Conservation (phyloP, 2,888 invertebrate species). For the Chouioia cunea region DNA sequence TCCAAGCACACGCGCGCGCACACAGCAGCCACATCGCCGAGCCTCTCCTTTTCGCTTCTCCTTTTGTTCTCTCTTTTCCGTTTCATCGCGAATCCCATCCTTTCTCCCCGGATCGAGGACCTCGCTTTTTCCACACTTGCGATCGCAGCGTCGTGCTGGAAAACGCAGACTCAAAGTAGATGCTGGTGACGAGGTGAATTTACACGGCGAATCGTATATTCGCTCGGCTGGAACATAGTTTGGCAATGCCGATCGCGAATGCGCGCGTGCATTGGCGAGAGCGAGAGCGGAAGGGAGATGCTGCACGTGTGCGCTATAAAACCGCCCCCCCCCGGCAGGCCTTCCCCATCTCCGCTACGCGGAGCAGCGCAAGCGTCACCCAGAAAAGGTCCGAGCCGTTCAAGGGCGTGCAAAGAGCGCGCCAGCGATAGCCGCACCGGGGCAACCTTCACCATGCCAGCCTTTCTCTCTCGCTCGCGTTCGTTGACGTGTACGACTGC, state of each 20-base stretch:
- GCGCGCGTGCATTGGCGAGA: background rate
- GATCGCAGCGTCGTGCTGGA: background rate
- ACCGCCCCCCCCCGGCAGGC: constrained; percentile 13
- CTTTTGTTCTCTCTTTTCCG: too few relatives aligned
- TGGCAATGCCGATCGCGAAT: constrained; percentile 9
- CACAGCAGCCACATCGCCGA: constrained; percentile 28
- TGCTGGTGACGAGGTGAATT: constrained; percentile 2
- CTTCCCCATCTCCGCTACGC: constrained; percentile 47
- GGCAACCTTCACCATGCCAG: constrained; percentile 19
- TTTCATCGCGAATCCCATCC: too few relatives aligned
- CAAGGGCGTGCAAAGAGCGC: constrained; percentile 62
- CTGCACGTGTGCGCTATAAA: constrained; percentile 50
- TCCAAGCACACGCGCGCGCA: constrained; percentile 40
- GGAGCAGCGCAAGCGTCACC: constrained; percentile 60
- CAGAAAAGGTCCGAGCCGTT: constrained; percentile 56
- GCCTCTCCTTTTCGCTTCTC: constrained; percentile 33
- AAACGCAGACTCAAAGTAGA: background rate
- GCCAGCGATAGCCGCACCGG: constrained; percentile 35
- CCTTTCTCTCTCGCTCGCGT: constrained; percentile 13
- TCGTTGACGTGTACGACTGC: background rate
- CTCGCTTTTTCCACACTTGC: constrained; percentile 9
- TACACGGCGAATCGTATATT: background rate
- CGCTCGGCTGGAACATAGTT: too few relatives aligned
- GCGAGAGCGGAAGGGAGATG: background rate
- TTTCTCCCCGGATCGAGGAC: constrained; percentile 43